Evolutionary conservation across 2,113 vertebrate genomes (phyloP), one percentile per base, ranked within the genome.

Genomic region (Chloroceryle aenea): DNA sequence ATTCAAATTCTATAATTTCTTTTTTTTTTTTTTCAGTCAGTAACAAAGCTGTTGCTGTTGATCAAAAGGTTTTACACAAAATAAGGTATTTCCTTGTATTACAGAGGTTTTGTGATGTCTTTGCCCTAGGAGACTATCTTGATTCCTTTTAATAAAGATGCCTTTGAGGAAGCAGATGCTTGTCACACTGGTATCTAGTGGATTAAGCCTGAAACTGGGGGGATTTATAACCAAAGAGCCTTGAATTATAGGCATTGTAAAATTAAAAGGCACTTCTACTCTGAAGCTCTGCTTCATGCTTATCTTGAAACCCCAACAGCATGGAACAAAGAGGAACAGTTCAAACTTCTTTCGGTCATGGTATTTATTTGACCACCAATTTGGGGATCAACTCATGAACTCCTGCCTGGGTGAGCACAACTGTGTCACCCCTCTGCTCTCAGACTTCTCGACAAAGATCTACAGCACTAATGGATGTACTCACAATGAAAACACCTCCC

Each of bases 81-180:
- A 88, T 15, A 71, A 84, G 50, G 32, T 83, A 40, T 43, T 71
- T 75, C 7, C 95, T 90, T 89, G 89, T 88, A 80, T 84, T 88
- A 72, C 34, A 52, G 25, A 85, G 67, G 29, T 91, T 91, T 96
- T 0, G 0, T 56, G 45, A 74, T 74, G 29, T 56, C 72, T 67
- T 77, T 77, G 10, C 7, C 29, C 7, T 9, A 74, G n/a, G 2
- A 88, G 20, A 76, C 63, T 67, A 63, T 56, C 59, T 71, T 71
- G 79, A 91, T 84, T 90, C 23, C n/a, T 90, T 90, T 89, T 80
- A 87, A 85, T 88, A 80, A 86, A 95, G 71, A 86, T 56, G 42
- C 22, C 63, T 95, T 94, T 88, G 79, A 96, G 78, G 64, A 92
- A 90, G 75, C 59, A 94, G 75, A 87, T 94, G 59, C 29, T 83